These are phyloP conservation scores for Machimus rusticus DNA, from an alignment of 2,888 invertebrate genomes.

Conservation along the genomic window DNA sequence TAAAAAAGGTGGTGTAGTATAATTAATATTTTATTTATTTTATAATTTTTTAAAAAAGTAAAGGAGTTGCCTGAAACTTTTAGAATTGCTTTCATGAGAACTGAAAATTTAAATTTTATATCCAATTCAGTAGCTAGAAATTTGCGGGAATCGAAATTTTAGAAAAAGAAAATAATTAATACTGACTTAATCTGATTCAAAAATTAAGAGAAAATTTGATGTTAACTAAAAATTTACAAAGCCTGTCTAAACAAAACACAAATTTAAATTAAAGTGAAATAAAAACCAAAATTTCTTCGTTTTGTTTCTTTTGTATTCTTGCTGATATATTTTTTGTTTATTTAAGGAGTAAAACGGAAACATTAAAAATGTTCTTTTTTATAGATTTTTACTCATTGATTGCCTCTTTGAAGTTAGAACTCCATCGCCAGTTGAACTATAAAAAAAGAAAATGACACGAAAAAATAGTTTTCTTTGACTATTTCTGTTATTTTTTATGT, in stretches of 20 bases:
- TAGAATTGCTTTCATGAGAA: not conserved
- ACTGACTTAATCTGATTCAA: not conserved
- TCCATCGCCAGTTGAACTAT: slow-evolving; percentile 94
- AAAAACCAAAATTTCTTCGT: slow-evolving; percentile 13
- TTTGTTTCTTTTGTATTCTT: slow-evolving; percentile 9
- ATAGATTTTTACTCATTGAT: slow-evolving; percentile 71
- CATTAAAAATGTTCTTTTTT: slow-evolving; percentile 45
- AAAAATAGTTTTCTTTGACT: slow-evolving; percentile 48
- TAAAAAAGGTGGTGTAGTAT: too few relatives aligned
- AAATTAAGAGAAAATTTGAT: not conserved
- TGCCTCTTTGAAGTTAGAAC: slow-evolving; percentile 96
- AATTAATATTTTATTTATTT: not conserved
- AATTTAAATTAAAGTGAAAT: not conserved
- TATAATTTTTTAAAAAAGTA: not conserved
- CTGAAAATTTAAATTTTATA: not conserved
- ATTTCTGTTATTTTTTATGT: slow-evolving; percentile 17
- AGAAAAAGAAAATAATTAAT: not conserved
- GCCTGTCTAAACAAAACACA: not conserved
- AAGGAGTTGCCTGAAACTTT: not conserved
- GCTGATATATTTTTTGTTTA: slow-evolving; percentile 24
- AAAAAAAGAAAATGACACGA: slow-evolving; percentile 57
- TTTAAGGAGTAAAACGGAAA: slow-evolving; percentile 45
- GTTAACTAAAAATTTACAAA: not conserved
- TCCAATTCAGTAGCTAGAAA: not conserved
- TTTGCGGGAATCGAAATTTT: slow-evolving; percentile 14